Conservation (phyloP, 2,797 vertebrate species). For the Pseudochaenichthys georgianus region DNA sequence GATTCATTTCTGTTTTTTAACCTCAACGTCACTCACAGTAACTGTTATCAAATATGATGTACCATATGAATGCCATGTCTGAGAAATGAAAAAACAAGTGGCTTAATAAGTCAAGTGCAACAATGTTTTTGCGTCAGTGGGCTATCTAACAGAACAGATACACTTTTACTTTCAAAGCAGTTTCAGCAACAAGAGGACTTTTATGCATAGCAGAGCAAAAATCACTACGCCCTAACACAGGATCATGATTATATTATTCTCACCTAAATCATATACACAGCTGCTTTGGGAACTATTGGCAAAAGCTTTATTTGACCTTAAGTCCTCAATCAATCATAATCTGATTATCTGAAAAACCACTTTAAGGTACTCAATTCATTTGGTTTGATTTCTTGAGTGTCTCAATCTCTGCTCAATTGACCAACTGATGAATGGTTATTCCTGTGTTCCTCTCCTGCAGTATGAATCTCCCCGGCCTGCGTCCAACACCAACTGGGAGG, state of each 20-base stretch:
- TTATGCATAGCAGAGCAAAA: no score
- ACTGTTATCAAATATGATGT: conserved; percentile 15
- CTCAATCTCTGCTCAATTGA: not conserved
- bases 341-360: conserved; percentile 2
- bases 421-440: conserved; percentile 8
- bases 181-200: not conserved
- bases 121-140: not conserved
- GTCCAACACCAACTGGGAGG: conserved; percentile 92
- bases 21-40: conserved; percentile 1
- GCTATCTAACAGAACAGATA: not conserved
- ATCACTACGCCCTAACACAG: not conserved
- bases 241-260: not conserved
- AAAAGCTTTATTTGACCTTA: not conserved
- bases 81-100: not conserved
- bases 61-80: conserved; percentile 1
- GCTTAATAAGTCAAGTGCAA: not conserved
- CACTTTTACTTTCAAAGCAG: not conserved
- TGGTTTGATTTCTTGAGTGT: not conserved
- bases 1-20: conserved; percentile 3
- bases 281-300: not conserved
- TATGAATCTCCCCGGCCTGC: conserved; percentile 86
- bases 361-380: not conserved
- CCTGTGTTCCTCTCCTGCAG: conserved; percentile 80
- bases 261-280: not conserved
- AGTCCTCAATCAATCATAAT: not conserved